A percentile compares a stretch with the other conserved stretches of the same genome.
These are phyloP conservation scores for Aurelia sp. DNA, from an alignment of 30 jellyfish, hydroid and myxozoan genomes.

Conservation along the genomic window DNA sequence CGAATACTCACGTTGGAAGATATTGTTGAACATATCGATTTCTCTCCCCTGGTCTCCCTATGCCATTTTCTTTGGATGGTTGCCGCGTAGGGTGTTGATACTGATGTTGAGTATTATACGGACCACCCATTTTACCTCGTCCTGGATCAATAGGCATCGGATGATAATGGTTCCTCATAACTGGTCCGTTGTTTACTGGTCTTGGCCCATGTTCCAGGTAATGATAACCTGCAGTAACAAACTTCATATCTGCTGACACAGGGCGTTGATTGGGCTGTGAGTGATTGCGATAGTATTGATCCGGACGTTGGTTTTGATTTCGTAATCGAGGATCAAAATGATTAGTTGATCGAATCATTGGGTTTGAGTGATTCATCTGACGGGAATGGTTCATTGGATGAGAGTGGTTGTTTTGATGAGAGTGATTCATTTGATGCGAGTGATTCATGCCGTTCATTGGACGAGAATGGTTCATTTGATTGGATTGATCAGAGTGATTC, in stretches of 20 bases:
- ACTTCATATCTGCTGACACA: conserved; percentile 70
- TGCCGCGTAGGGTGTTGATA: conserved; percentile 26
- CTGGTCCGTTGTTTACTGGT: conserved; percentile 58
- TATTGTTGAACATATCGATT: conserved; percentile 71
- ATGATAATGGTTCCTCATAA: conserved; percentile 19
- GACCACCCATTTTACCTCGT: conserved; percentile 39
- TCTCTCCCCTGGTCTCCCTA: conserved; percentile 29
- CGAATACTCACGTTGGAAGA: conserved; percentile 58
- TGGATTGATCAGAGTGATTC: conserved; percentile 51
- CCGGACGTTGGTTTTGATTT: conserved; percentile 44
- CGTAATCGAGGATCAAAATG: conserved; percentile 20
- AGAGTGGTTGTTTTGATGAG: conserved; percentile 23
- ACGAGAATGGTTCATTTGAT: background rate
- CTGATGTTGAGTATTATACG: conserved; percentile 50
- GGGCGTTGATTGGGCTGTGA: conserved; percentile 59
- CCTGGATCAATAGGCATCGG: conserved; percentile 42
- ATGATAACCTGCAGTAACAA: conserved; percentile 62
- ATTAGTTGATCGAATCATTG: conserved; percentile 2
- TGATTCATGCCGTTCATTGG: background rate
- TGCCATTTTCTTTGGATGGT: conserved; percentile 47
- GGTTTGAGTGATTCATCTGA: conserved; percentile 13
- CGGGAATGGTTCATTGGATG: conserved; percentile 35
- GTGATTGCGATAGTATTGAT: conserved; percentile 29
- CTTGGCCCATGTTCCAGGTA: conserved; percentile 83
- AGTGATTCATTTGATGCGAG: conserved; percentile 30